Evolutionary conservation across 2,113 vertebrate genomes (phyloP).

Genomic region (Symphodus melops): DNA sequence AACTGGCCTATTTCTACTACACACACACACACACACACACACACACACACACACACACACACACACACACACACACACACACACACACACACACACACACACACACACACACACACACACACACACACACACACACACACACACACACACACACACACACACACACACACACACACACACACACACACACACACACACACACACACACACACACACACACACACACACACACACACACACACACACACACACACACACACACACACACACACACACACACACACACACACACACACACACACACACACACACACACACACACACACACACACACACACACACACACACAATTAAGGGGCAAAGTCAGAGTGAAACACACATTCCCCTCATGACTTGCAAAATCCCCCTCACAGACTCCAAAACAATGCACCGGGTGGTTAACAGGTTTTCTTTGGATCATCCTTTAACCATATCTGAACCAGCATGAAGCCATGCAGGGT

Average conservation of each 20-base stretch:
- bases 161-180: slow-evolving; percentile 18
- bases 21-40: slow-evolving; percentile 17
- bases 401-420: slow-evolving; percentile 3
- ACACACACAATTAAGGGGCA: slow-evolving; percentile 14
- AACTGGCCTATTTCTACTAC: slow-evolving; percentile 75
- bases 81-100: slow-evolving; percentile 18
- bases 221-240: slow-evolving; percentile 14
- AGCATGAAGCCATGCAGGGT: slow-evolving; percentile 23
- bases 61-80: slow-evolving; percentile 19
- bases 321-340: too few relatives aligned
- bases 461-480: slow-evolving; percentile 49
- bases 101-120: slow-evolving; percentile 4
- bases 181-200: slow-evolving; percentile 9
- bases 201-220: slow-evolving; percentile 9
- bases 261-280: too few relatives aligned
- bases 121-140: slow-evolving; percentile 10
- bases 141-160: slow-evolving; percentile 17
- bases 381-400: neutral
- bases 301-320: slow-evolving; percentile 1
- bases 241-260: slow-evolving; percentile 15
- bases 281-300: slow-evolving; percentile 9
- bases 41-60: slow-evolving; percentile 1
- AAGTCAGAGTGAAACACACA: slow-evolving; percentile 29
- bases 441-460: slow-evolving; percentile 59
- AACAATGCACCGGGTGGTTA: slow-evolving; percentile 47